These are phyloP conservation scores for Agrilus planipennis DNA, from an alignment of 1,140 invertebrate species.

Conservation along the genomic window DNA sequence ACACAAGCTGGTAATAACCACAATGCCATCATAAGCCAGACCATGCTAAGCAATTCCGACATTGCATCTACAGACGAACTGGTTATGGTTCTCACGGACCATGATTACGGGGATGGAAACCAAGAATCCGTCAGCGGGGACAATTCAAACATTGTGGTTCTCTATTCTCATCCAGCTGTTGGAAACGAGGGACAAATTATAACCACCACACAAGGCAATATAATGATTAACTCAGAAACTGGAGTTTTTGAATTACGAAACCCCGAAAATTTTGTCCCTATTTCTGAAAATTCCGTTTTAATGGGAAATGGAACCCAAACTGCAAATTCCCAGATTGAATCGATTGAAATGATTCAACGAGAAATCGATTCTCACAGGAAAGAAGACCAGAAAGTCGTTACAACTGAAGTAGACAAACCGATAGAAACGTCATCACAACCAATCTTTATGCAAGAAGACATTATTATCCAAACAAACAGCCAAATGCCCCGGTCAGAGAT, in stretches of 20 bases:
- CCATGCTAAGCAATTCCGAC: slow-evolving; percentile 14
- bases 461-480: no score
- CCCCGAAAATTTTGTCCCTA: slow-evolving; percentile 8
- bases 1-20: slow-evolving; percentile 10
- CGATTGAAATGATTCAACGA: slow-evolving; percentile 32
- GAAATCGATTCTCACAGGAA: slow-evolving; percentile 17
- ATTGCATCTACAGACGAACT: slow-evolving; percentile 31
- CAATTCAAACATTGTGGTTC: slow-evolving; percentile 46
- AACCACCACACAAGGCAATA: slow-evolving; percentile 33
- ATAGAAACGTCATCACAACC: no score
- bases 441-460: no score
- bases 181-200: slow-evolving; percentile 40
- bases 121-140: slow-evolving; percentile 32
- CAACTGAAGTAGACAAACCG: neutral
- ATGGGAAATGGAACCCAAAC: slow-evolving; percentile 10
- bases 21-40: slow-evolving; percentile 9
- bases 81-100: slow-evolving; percentile 34
- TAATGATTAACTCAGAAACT: slow-evolving; percentile 41
- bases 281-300: slow-evolving; percentile 13
- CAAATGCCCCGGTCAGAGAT: no score
- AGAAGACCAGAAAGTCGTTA: slow-evolving; percentile 1
- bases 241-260: slow-evolving; percentile 36
- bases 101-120: slow-evolving; percentile 31
- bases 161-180: slow-evolving; percentile 46
- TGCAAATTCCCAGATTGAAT: slow-evolving; percentile 24